phyloP scores from a whole-genome alignment of 2,888 invertebrate genomes.

The Didymodactylos carnosus region DNA sequence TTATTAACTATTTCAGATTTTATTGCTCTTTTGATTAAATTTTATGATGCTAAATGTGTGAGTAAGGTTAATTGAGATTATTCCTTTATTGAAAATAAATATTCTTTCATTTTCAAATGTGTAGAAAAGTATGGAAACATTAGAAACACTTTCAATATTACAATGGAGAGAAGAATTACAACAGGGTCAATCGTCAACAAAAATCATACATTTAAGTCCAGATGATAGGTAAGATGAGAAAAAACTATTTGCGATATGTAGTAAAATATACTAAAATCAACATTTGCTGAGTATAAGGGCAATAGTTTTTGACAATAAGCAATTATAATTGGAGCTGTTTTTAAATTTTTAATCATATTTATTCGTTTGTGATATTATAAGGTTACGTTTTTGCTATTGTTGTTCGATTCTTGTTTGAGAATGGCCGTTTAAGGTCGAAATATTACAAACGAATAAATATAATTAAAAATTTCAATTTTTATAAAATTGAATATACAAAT shows the following conservation, averaged over 20 bases:
- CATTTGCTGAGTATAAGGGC: too few species aligned
- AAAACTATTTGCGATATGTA: too few species aligned
- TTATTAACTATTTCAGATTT: background rate
- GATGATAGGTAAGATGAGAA: background rate
- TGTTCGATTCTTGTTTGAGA: too few species aligned
- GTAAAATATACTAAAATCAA: too few species aligned
- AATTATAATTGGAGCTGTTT: too few species aligned
- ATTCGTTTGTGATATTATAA: too few species aligned
- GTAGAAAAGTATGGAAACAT: background rate
- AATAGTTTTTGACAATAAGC: too few species aligned
- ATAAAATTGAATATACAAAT: background rate
- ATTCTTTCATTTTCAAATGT: background rate
- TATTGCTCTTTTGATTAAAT: background rate
- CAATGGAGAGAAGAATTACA: background rate
- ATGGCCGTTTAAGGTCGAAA: too few species aligned
- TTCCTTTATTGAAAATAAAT: background rate
- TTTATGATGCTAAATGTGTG: background rate
- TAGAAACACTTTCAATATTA: background rate
- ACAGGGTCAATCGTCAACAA: background rate
- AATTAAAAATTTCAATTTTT: background rate
- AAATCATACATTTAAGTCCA: background rate
- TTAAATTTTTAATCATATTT: too few species aligned
- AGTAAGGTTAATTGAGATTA: background rate
- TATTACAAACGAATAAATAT: too few species aligned
- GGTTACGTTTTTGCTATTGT: too few species aligned